Evolutionary conservation across 1,140 invertebrate genomes (phyloP).

Genomic region (Drosophila bifasciata): DNA sequence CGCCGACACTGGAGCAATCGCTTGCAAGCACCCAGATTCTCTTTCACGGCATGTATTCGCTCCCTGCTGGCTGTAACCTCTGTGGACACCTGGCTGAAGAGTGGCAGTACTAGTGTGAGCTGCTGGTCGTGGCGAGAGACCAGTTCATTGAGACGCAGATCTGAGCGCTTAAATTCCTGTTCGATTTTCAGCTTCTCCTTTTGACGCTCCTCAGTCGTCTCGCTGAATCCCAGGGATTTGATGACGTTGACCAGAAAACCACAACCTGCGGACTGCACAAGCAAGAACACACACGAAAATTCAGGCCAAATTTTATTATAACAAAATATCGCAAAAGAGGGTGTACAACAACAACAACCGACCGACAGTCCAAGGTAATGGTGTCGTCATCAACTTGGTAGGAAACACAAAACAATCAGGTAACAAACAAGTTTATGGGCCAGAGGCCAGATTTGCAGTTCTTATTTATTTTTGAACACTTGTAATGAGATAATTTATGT

Average conservation of each 20-base stretch:
- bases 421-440: neutral
- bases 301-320: conserved; percentile 22
- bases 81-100: conserved; percentile 82
- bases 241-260: conserved; percentile 95
- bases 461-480: conserved; percentile 2
- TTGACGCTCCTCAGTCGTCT: conserved; percentile 97
- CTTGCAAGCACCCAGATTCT: conserved; percentile 95
- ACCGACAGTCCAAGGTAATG: conserved; percentile 4
- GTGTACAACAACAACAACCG: conserved; percentile 52
- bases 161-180: conserved; percentile 96
- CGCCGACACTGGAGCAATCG: conserved; percentile 94
- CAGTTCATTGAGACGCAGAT: conserved; percentile 93
- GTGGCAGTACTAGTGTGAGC: conserved; percentile 89
- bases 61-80: conserved; percentile 87
- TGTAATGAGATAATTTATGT: neutral
- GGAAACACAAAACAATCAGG: neutral
- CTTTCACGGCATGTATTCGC: conserved; percentile 93
- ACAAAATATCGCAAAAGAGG: conserved; percentile 49
- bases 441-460: too few species aligned
- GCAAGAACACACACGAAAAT: conserved; percentile 3
- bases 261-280: conserved; percentile 66
- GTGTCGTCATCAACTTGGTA: conserved; percentile 61
- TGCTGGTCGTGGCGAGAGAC: conserved; percentile 95
- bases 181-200: conserved; percentile 97
- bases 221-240: conserved; percentile 94